A percentile compares a stretch with the other conserved stretches of the same genome.
Evolutionary conservation across 2,113 vertebrate genomes (phyloP).

Genomic region (Trematocara variabile): DNA sequence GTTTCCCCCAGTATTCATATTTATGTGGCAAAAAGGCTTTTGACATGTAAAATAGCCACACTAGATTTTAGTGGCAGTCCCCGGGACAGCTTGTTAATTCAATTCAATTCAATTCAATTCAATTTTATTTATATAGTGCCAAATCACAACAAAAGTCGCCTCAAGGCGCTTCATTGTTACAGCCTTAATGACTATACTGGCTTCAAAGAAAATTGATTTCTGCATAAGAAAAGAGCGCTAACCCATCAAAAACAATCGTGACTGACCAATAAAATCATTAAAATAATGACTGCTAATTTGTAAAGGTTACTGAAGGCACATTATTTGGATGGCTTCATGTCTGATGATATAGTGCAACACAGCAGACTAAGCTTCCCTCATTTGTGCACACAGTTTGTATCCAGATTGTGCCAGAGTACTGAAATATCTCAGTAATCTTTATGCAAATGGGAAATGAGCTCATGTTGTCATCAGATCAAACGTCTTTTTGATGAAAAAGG

Average conservation of each 20-base stretch:
- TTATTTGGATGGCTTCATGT: neutral
- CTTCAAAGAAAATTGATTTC: neutral
- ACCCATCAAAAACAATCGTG: neutral
- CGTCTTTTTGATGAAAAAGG: neutral
- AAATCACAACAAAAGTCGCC: no score
- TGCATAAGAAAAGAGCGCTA: neutral
- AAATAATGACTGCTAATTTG: neutral
- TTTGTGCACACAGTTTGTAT: neutral
- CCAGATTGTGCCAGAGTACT: neutral
- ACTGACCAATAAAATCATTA: neutral
- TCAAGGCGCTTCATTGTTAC: neutral
- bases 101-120: no score
- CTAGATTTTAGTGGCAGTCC: neutral
- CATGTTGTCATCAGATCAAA: neutral
- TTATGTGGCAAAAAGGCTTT: neutral
- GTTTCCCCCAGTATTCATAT: neutral
- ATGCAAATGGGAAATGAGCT: neutral
- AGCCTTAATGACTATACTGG: neutral
- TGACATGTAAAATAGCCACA: neutral
- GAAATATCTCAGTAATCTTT: neutral
- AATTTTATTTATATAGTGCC: no score
- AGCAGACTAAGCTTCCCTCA: neutral
- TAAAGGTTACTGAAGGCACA: neutral
- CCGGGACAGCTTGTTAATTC: neutral
- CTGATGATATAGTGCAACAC: neutral